A percentile compares a stretch with the other conserved stretches of the same genome.
Conservation (phyloP, 2,113 vertebrate genomes). For the Haemorhous mexicanus region DNA sequence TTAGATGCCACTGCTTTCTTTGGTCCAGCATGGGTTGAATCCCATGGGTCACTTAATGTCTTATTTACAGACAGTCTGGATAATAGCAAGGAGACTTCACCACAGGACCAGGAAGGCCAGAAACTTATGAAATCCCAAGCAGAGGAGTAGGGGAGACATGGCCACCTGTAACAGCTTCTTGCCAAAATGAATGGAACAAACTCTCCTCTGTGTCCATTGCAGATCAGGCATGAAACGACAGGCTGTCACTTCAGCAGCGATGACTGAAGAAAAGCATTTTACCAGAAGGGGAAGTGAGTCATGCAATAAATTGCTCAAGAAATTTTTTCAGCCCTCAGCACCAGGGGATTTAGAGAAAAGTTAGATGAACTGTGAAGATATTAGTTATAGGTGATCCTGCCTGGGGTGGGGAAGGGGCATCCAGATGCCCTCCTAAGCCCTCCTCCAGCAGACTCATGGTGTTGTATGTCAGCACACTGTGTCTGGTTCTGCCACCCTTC, state of each 20-base stretch:
- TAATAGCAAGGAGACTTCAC: background rate
- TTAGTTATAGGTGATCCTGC: background rate
- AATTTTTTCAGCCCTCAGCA: background rate
- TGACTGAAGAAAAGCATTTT: background rate
- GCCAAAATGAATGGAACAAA: background rate
- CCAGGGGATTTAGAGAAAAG: background rate
- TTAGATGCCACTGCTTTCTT: background rate
- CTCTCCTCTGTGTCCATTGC: background rate
- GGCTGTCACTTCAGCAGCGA: background rate
- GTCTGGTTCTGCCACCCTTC: background rate
- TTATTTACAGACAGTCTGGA: background rate
- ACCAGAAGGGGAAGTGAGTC: background rate
- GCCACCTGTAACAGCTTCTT: background rate
- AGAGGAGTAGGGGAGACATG: background rate
- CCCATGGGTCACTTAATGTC: background rate
- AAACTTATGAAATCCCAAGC: background rate
- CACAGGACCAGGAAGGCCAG: background rate
- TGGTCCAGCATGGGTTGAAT: background rate
- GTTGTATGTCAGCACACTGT: background rate
- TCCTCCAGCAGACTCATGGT: accelerated
- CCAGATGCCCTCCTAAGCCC: background rate
- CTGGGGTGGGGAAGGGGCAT: background rate
- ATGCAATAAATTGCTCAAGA: background rate
- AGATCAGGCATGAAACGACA: background rate
- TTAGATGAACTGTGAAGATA: background rate